Evolutionary conservation across 2,888 invertebrate species (phyloP), one percentile per base, ranked within the genome.

Genomic region (Conistra vaccinii): DNA sequence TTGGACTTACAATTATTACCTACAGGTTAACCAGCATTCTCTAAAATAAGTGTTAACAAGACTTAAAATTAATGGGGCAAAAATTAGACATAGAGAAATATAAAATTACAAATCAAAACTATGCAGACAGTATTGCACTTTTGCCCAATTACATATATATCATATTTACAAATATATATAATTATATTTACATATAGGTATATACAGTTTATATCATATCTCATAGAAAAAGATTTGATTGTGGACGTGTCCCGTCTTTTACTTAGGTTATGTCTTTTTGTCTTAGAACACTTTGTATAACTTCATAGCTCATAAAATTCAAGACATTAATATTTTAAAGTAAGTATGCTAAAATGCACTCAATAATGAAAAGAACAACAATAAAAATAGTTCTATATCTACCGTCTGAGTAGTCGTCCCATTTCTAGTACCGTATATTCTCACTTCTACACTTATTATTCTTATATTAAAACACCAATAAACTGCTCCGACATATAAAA

Each of bases 401-500:
- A 81, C 80, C 80, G n/a, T 80, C 62, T 73, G 10, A 58, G 48
- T 1, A 69, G 39, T 14, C 61, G 66, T 51, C 70, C 80, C 80
- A 80, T 80, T 78, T 60, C 26, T 55, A 29, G 20, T 42, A 51
- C 9, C 23, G 23, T 58, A 42, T 23, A 3, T 10, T 23, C 7
- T 60, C 29, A 69, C 32, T 77, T 66, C 23, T 53, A 7, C 48
- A 55, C 65, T 55, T 58, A 35, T 7, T 35, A 17, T 32, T 9
- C 6, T 39, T 1, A 20, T 32, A 26, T 6, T 42, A 26, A 60
- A 26, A 23, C 48, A 26, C 12, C 10, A 48, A 32, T 26, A 42
- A 42, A 75, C 81, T 26, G 39, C 20, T 57, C 26, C 12, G n/a
- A 42, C 23, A 12, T 58, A 35, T 4, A 14, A 67, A 32, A 57